phyloP scores from a whole-genome alignment of 2,113 vertebrate genomes.

The Ptychochromis oligacanthus region DNA sequence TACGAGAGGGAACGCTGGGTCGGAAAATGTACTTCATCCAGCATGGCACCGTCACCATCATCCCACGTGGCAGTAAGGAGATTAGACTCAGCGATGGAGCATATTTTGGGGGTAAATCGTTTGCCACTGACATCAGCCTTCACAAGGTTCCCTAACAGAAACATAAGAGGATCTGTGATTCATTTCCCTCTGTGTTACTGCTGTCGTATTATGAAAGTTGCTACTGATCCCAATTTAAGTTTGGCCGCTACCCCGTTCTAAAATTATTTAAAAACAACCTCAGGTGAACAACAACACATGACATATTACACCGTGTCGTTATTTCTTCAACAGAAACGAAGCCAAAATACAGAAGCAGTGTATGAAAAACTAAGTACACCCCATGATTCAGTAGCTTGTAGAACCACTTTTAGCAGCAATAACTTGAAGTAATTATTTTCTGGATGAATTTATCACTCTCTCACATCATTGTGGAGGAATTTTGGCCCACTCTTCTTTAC shows the following conservation, averaged over 20 bases:
- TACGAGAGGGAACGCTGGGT: conserved; percentile 92
- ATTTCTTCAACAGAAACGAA: not conserved
- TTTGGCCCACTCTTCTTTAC: not conserved
- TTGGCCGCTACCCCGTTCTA: not conserved
- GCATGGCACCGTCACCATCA: conserved; percentile 90
- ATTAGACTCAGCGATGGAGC: conserved; percentile 91
- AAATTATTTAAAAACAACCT: not conserved
- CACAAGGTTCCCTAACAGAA: not conserved
- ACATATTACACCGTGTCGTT: not conserved
- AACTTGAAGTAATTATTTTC: not conserved
- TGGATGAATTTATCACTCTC: not conserved
- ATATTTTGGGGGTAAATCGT: conserved; percentile 92
- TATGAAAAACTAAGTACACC: too few species aligned
- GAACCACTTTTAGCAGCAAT: not conserved
- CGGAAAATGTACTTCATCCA: conserved; percentile 99
- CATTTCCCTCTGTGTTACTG: not conserved
- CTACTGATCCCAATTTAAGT: not conserved
- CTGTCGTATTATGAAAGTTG: not conserved
- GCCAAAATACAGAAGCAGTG: not conserved
- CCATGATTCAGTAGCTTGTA: not conserved
- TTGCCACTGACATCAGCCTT: not conserved
- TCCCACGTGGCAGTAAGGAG: conserved; percentile 90
- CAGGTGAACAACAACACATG: not conserved
- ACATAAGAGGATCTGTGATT: not conserved
- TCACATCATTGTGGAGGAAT: not conserved